These are phyloP conservation scores for Thymallus thymallus DNA, from an alignment of 2,113 vertebrate genomes.

Conservation along the genomic window DNA sequence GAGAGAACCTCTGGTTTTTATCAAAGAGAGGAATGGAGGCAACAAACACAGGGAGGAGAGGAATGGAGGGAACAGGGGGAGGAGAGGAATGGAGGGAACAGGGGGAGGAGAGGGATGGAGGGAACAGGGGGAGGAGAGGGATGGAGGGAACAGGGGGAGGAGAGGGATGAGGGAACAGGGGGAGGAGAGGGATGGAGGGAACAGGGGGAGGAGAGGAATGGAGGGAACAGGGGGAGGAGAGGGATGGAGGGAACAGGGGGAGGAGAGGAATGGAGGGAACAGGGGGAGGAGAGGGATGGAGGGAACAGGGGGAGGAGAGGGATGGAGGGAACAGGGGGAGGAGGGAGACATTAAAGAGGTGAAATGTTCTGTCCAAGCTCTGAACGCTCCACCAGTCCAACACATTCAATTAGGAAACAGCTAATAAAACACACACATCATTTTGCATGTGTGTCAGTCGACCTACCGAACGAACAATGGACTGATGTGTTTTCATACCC, in stretches of 20 bases:
- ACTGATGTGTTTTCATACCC: slow-evolving; percentile 20
- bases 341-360: slow-evolving; percentile 72
- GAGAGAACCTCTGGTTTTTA: slow-evolving; percentile 56
- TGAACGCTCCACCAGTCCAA: slow-evolving; percentile 37
- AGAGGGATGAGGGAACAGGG: no score
- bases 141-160: slow-evolving; percentile 42
- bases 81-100: no score
- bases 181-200: slow-evolving; percentile 3
- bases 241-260: slow-evolving; percentile 42
- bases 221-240: slow-evolving; percentile 49
- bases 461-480: no score
- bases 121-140: slow-evolving; percentile 47
- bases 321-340: slow-evolving; percentile 40
- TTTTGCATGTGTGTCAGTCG: neutral
- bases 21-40: slow-evolving; percentile 2
- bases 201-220: slow-evolving; percentile 48
- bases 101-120: neutral
- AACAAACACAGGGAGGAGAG: slow-evolving; percentile 47
- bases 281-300: neutral
- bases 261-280: slow-evolving; percentile 52
- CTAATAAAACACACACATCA: slow-evolving; percentile 66
- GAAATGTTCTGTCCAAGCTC: slow-evolving; percentile 69
- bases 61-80: slow-evolving; percentile 40
- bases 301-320: slow-evolving; percentile 47
- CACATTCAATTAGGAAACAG: slow-evolving; percentile 77